These are phyloP conservation scores for Podargus strigoides DNA, from an alignment of 2,797 vertebrate species.

Conservation along the genomic window DNA sequence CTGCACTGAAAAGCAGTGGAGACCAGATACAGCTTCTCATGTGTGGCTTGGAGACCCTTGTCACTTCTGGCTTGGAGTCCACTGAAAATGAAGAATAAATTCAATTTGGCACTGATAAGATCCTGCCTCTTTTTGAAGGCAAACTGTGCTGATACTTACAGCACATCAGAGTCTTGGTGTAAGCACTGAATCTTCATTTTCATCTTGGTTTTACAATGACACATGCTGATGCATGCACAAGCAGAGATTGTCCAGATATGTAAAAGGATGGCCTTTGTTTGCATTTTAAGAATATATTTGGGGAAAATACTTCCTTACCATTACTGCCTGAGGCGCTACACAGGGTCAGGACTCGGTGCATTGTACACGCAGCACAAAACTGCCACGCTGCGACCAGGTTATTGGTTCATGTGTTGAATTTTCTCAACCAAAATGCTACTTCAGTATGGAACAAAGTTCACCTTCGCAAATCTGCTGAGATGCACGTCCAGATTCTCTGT, in stretches of 20 bases:
- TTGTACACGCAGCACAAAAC: background rate
- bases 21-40: background rate
- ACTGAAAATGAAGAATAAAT: background rate
- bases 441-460: background rate
- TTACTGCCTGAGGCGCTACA: background rate
- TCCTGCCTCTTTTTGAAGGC: background rate
- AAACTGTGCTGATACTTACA: background rate
- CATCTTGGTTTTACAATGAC: background rate
- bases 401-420: background rate
- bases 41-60: background rate
- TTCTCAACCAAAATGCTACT: background rate
- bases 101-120: background rate
- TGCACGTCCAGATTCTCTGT: background rate
- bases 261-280: background rate
- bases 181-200: background rate
- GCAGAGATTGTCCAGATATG: background rate
- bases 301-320: background rate
- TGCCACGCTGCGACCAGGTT: fast-evolving
- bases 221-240: background rate
- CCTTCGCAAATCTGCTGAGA: background rate
- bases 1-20: background rate
- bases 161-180: background rate
- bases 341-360: background rate
- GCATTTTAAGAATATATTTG: background rate
- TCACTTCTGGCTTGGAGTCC: background rate